Evolutionary conservation across 2,888 invertebrate species (phyloP).

Genomic region (Cephus runcator): DNA sequence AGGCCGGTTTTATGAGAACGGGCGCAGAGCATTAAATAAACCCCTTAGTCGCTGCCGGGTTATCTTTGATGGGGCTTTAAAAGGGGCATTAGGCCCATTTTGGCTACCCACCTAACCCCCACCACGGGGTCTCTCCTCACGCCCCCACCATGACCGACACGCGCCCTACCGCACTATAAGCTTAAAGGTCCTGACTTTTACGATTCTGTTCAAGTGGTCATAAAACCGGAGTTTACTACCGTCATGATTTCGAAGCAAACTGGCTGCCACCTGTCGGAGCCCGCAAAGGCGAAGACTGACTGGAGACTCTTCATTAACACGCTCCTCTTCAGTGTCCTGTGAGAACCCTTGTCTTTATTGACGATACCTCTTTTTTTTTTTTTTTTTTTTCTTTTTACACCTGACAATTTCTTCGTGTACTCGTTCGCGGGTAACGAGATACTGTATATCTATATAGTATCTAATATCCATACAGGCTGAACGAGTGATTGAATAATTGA

Average conservation of each 20-base stretch:
- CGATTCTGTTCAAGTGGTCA: conserved; percentile 70
- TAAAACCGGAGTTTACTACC: conserved; percentile 71
- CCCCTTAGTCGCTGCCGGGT: conserved; percentile 43
- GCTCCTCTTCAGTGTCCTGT: neutral
- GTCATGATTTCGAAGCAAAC: conserved; percentile 66
- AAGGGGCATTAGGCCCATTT: conserved; percentile 61
- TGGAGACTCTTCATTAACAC: conserved; percentile 11
- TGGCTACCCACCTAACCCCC: conserved; percentile 48
- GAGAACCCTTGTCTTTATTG: neutral
- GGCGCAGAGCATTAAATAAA: conserved; percentile 50
- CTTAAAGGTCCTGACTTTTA: conserved; percentile 69
- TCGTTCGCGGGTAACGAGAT: neutral
- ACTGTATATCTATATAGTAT: too few relatives aligned
- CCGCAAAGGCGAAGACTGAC: conserved; percentile 53
- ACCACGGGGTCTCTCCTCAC: conserved; percentile 44
- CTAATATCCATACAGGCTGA: neutral
- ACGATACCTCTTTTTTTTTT: neutral
- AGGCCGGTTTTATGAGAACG: conserved; percentile 20
- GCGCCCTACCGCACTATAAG: conserved; percentile 61
- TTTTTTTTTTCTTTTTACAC: neutral
- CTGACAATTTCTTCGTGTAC: neutral
- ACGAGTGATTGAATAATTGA: neutral
- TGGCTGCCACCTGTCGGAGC: conserved; percentile 65
- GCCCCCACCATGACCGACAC: conserved; percentile 63
- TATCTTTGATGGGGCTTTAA: conserved; percentile 54